Evolutionary conservation across 64 coral and sea anemone species (phyloP).

Genomic region (Montipora efflorescens): DNA sequence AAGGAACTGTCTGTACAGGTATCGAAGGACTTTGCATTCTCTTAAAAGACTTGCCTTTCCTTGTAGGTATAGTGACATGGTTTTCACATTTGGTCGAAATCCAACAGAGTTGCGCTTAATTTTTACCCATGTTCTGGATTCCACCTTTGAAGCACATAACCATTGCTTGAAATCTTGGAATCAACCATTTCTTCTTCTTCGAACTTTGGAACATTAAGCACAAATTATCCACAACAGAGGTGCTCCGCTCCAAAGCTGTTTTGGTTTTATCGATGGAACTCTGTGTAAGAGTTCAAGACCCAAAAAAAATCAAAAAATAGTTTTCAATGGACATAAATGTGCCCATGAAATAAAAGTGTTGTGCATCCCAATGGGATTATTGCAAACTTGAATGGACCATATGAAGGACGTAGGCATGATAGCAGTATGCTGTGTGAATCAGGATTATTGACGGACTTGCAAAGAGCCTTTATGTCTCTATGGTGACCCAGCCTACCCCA

Average conservation of each 20-base stretch:
- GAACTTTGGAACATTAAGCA: too few relatives aligned
- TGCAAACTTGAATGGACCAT: conserved; percentile 17
- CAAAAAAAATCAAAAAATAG: too few relatives aligned
- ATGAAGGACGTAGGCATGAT: neutral
- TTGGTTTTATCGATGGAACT: too few relatives aligned
- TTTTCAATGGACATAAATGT: neutral
- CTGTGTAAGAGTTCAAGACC: too few relatives aligned
- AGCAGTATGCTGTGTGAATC: neutral
- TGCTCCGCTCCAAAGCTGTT: too few relatives aligned
- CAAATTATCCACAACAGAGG: too few relatives aligned
- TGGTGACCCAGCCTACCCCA: conserved; percentile 25
- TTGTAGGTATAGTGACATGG: too few relatives aligned
- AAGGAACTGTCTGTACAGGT: too few relatives aligned
- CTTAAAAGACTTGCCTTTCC: too few relatives aligned
- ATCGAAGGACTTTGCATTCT: too few relatives aligned
- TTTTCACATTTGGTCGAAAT: conserved; percentile 25
- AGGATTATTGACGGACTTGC: conserved; percentile 38
- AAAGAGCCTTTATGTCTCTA: conserved; percentile 36
- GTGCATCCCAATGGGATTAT: conserved; percentile 23
- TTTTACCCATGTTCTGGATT: conserved; percentile 36
- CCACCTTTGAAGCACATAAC: neutral
- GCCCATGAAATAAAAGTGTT: neutral
- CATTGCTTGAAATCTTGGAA: conserved; percentile 42
- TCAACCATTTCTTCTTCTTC: too few relatives aligned
- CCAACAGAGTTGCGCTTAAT: conserved; percentile 40